These are phyloP conservation scores for Illadopsis cleaveri DNA, from an alignment of 2,113 vertebrate species.

Conservation along the genomic window DNA sequence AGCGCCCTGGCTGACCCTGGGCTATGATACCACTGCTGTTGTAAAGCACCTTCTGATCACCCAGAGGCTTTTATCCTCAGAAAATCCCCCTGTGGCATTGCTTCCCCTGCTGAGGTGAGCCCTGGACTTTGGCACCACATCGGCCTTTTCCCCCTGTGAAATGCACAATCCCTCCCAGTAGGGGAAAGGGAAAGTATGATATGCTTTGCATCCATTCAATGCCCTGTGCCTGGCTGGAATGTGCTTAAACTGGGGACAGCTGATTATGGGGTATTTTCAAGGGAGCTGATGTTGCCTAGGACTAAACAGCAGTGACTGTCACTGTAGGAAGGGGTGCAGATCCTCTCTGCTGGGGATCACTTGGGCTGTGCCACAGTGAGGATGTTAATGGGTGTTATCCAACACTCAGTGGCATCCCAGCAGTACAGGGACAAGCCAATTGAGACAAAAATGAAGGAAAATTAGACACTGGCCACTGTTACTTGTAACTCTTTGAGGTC, in stretches of 20 bases:
- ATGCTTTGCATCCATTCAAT: not conserved
- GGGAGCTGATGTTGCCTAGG: not conserved
- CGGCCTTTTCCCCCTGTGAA: not conserved
- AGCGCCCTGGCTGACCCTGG: not conserved
- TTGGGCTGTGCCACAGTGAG: accelerated
- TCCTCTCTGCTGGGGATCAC: not conserved
- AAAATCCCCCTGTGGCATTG: not conserved
- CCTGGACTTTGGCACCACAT: not conserved
- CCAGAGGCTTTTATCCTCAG: not conserved
- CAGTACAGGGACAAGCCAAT: not conserved
- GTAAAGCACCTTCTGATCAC: not conserved
- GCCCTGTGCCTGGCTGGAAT: accelerated
- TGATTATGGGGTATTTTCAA: not conserved
- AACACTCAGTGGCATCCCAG: not conserved
- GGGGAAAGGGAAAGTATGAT: not conserved
- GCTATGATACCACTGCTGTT: not conserved
- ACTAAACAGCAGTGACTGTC: not conserved
- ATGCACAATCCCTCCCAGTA: not conserved
- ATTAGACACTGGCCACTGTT: not conserved
- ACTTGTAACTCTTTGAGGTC: not conserved
- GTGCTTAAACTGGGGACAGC: not conserved
- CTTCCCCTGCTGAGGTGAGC: not conserved
- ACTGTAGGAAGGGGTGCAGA: not conserved
- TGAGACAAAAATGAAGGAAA: not conserved
- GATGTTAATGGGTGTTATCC: too few relatives aligned